These are phyloP conservation scores for Mimas tiliae DNA, from an alignment of 2,888 invertebrate species.

Conservation along the genomic window DNA sequence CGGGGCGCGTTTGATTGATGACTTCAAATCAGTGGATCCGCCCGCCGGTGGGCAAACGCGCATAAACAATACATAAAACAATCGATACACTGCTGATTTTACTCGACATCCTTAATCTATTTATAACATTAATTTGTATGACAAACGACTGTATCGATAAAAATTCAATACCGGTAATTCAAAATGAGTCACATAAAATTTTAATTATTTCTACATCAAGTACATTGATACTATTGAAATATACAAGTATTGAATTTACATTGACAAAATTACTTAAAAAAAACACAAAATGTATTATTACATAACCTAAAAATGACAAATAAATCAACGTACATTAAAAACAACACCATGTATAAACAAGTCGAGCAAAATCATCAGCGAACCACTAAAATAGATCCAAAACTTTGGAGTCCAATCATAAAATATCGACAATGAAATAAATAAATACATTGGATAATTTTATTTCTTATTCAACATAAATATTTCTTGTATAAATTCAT, in stretches of 20 bases:
- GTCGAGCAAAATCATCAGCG: slow-evolving; percentile 22
- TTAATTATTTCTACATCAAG: no score
- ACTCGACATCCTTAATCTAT: neutral
- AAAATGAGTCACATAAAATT: no score
- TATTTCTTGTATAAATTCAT: slow-evolving; percentile 84
- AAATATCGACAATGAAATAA: slow-evolving; percentile 45
- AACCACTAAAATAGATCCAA: slow-evolving; percentile 50
- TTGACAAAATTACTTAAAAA: neutral
- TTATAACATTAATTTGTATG: neutral
- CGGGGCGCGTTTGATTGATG: slow-evolving; percentile 79
- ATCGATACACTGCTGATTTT: slow-evolving; percentile 22
- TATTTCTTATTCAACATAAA: slow-evolving; percentile 84
- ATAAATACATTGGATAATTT: slow-evolving; percentile 67
- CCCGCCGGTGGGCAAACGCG: slow-evolving; percentile 46
- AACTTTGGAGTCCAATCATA: slow-evolving; percentile 64
- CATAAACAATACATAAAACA: slow-evolving; percentile 28
- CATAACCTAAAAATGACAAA: neutral
- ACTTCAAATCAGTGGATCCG: slow-evolving; percentile 84
- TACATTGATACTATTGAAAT: no score
- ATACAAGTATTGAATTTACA: neutral
- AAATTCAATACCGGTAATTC: no score
- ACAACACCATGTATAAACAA: neutral
- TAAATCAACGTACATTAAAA: neutral
- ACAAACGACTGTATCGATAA: no score
- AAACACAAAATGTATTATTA: neutral